Evolutionary conservation across 2,797 vertebrate species (phyloP).

Genomic region (Rachycentron canadum): DNA sequence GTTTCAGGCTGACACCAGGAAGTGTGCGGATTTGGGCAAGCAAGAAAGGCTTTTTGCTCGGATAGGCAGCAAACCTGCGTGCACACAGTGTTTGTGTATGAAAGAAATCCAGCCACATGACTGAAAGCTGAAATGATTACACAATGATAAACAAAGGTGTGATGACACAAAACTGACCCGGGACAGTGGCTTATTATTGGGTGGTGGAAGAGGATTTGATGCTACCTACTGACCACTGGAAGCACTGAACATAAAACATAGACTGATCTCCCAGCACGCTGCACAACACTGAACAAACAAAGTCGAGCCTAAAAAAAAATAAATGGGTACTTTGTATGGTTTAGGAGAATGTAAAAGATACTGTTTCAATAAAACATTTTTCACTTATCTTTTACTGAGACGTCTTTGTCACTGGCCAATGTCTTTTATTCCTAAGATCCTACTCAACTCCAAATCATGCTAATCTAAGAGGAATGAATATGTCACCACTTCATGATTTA

Average conservation of each 20-base stretch:
- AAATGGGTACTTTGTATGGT: background rate
- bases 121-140: slow-evolving; percentile 22
- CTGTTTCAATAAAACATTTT: slow-evolving; percentile 20
- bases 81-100: background rate
- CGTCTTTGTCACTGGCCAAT: slow-evolving; percentile 21
- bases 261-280: slow-evolving; percentile 33
- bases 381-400: slow-evolving; percentile 30
- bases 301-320: slow-evolving; percentile 14
- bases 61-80: background rate
- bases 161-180: slow-evolving; percentile 12
- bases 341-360: too few relatives aligned
- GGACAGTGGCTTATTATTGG: slow-evolving; percentile 22
- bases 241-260: slow-evolving; percentile 27
- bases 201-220: slow-evolving; percentile 39
- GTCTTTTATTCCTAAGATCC: slow-evolving; percentile 15
- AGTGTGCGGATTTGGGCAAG: slow-evolving; percentile 4
- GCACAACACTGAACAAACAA: slow-evolving; percentile 22
- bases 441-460: background rate
- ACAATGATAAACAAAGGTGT: slow-evolving; percentile 24
- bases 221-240: slow-evolving; percentile 22
- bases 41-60: slow-evolving; percentile 11
- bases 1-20: slow-evolving; percentile 18
- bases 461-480: slow-evolving; percentile 21
- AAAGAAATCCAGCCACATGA: slow-evolving; percentile 22
- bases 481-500: slow-evolving; percentile 2